A percentile compares a stretch with the other conserved stretches of the same genome.
Conservation (phyloP, 1,140 invertebrate species). For the Drosophila nigrodunni region DNA sequence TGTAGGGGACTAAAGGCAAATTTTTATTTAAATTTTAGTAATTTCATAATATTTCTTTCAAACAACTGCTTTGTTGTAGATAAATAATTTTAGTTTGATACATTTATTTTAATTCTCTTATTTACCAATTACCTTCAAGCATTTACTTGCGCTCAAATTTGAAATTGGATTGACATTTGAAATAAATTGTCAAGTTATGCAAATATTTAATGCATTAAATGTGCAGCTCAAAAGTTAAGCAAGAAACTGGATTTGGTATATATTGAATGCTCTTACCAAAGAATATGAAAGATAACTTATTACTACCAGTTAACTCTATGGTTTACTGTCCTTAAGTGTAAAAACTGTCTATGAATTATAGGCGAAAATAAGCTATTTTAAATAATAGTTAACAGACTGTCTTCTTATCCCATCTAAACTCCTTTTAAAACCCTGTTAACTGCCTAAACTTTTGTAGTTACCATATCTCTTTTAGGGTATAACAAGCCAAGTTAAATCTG, state of each 20-base stretch:
- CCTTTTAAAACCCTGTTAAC: too few species aligned
- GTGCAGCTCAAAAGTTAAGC: constrained; percentile 2
- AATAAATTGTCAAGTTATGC: constrained; percentile 4
- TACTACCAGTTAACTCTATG: too few species aligned
- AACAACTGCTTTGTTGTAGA: too few species aligned
- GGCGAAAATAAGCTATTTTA: too few species aligned
- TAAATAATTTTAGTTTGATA: not conserved
- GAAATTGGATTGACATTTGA: not conserved
- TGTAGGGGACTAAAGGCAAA: too few species aligned
- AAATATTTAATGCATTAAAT: constrained; percentile 10
- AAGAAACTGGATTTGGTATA: not conserved
- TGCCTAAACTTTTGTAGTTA: not conserved
- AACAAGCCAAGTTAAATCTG: not conserved
- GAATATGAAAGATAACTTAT: too few species aligned
- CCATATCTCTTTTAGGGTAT: not conserved
- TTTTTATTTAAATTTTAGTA: too few species aligned
- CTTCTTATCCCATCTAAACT: too few species aligned
- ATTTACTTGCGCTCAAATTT: not conserved
- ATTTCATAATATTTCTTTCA: too few species aligned
- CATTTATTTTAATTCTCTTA: not conserved
- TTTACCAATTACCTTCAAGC: not conserved
- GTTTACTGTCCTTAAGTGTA: too few species aligned
- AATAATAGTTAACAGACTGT: too few species aligned
- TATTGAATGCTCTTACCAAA: not conserved
- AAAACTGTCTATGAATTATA: too few species aligned